Conservation (phyloP, 64 coral and sea anemone species). For the Montipora cactus region DNA sequence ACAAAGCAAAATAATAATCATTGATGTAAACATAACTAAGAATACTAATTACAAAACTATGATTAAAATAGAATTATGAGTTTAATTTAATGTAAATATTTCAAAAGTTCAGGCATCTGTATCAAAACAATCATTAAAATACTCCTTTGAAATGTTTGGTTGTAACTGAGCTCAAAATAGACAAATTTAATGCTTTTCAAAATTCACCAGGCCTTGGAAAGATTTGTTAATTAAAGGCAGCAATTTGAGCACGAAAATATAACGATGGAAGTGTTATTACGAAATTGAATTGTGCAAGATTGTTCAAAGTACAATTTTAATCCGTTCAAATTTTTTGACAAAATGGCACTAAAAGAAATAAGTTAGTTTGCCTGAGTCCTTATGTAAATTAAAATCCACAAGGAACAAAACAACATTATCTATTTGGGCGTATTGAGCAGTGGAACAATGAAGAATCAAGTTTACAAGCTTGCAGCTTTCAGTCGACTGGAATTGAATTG, state of each 20-base stretch:
- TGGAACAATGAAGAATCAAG: background rate
- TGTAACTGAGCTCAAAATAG: too few relatives aligned
- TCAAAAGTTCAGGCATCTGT: background rate
- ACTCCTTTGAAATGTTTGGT: background rate
- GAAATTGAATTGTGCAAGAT: background rate
- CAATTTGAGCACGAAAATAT: background rate
- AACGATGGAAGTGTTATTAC: background rate
- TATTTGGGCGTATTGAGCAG: background rate
- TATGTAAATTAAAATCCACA: background rate
- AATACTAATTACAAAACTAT: background rate
- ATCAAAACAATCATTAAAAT: background rate
- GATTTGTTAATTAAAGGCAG: background rate
- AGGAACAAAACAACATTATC: slow-evolving; percentile 1
- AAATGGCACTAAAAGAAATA: background rate
- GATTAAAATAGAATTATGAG: background rate
- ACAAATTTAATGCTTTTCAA: too few relatives aligned
- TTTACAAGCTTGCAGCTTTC: background rate
- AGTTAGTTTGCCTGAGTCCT: background rate
- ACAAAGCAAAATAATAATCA: background rate
- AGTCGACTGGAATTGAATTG: background rate
- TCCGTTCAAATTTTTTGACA: background rate
- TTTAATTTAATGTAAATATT: background rate
- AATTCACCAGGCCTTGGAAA: too few relatives aligned
- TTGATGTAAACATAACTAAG: background rate
- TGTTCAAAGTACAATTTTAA: background rate